phyloP scores from a whole-genome alignment of 2,113 vertebrate genomes.

The Gracilinanus agilis region DNA sequence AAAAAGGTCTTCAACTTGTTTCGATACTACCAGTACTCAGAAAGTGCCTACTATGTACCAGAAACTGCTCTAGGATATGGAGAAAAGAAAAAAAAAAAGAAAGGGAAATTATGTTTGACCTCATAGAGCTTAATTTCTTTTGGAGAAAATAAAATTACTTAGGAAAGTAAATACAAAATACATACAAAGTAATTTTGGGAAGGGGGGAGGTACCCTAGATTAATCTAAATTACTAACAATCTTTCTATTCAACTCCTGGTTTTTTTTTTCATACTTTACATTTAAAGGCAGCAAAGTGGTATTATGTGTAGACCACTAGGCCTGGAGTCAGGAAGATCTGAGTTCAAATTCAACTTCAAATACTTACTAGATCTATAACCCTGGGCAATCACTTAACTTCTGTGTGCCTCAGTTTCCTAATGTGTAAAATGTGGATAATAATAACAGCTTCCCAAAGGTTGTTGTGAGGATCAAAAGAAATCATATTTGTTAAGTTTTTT shows the following conservation, averaged over 20 bases:
- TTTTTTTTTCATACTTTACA: not conserved
- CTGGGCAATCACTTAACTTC: not conserved
- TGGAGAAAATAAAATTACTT: not conserved
- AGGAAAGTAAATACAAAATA: not conserved
- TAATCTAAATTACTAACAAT: conserved; percentile 57
- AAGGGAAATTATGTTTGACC: not conserved
- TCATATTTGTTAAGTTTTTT: not conserved
- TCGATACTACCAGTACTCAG: not conserved
- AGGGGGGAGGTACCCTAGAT: conserved; percentile 9
- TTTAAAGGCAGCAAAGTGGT: not conserved
- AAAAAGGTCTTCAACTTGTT: not conserved
- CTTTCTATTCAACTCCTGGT: conserved; percentile 24
- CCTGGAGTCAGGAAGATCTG: not conserved
- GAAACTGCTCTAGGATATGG: not conserved
- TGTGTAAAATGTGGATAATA: not conserved
- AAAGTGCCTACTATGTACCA: not conserved
- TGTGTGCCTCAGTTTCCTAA: not conserved
- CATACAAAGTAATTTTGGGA: not conserved
- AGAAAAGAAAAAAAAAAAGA: not conserved
- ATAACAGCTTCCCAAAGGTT: not conserved
- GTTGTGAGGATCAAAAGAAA: not conserved
- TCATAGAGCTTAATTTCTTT: not conserved
- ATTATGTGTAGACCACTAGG: not conserved
- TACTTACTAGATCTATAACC: not conserved
- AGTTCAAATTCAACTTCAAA: not conserved